Base-by-base conservation (phyloP, 2,888 invertebrate genomes). In the Perithous albicinctus region DNA sequence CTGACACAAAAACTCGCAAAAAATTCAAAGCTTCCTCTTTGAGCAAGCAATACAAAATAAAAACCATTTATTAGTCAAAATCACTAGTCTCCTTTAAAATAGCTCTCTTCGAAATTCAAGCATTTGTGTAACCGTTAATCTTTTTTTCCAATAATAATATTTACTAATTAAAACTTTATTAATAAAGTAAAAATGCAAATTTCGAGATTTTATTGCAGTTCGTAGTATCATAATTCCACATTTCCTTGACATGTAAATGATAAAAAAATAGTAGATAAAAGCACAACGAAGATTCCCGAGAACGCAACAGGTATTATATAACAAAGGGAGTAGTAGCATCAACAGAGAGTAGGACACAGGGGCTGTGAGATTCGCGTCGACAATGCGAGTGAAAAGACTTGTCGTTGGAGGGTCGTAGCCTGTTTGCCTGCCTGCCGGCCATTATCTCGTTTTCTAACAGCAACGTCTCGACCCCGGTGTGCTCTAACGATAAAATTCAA, bases 301-400 rank as follows among this genome's bases (percentile, higher is more conserved):
- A 29, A 67, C 76, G 85, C 85, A 85, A 85, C 85, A 85, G 85
- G 85, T 85, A 83, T 84, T 84, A 83, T 75, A 56, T 77, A 82
- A 75, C 41, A 59, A 78, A 78, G 61, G 43, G 72, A 66, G 54
- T 43, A 41, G 46, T 41, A 32, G 46, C 32, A 20, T 51, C 63
- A 69, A 43, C 46, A 43, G 32, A 67, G 67, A 51, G 43, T 18
- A 20, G 8, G 23, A 38, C 32, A 59, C 38, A 66, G 41, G 46
- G 59, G 67, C 59, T 48, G 59, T 73, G 78, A 78, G 64, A 70
- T 70, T 82, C 51, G 69, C 64, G 43, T 18, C 69, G 70, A 75
- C 74, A 70, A 82, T 75, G 32, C 64, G 78, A 74, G 56, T 63
- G 63, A 74, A 54, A 77, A 66, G 63, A 80, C 61, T 67, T 32